Conservation (phyloP, 2,113 vertebrate genomes). For the Nothocercus julius region DNA sequence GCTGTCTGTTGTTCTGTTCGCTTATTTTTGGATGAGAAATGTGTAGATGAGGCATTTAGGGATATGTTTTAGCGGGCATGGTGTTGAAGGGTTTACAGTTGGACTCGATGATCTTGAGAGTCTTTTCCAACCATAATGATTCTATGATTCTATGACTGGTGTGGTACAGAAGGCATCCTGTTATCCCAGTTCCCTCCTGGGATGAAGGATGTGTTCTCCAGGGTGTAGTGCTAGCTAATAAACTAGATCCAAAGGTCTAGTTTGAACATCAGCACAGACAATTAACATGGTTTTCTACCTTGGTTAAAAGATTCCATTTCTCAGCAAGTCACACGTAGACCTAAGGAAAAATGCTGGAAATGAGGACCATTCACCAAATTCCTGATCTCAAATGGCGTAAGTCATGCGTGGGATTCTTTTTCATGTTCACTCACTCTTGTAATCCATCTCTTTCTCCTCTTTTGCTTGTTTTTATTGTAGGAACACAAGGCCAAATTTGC, state of each 20-base stretch:
- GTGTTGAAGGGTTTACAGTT: no score
- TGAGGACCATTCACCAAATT: neutral
- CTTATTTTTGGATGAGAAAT: slow-evolving; percentile 34
- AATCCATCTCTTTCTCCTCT: slow-evolving; percentile 22
- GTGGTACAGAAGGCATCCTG: neutral
- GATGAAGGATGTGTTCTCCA: neutral
- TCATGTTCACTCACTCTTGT: neutral
- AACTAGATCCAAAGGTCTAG: neutral
- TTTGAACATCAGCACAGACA: neutral
- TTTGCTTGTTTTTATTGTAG: neutral
- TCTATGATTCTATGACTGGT: neutral
- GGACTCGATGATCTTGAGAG: no score
- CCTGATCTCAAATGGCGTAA: neutral
- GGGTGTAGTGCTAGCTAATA: neutral
- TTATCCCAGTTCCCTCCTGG: neutral
- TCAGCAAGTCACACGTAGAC: neutral
- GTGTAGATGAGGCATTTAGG: no score
- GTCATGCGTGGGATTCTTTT: neutral
- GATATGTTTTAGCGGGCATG: no score
- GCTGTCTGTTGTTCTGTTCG: slow-evolving; percentile 27
- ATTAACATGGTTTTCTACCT: neutral
- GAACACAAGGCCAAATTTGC: neutral
- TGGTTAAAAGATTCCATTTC: neutral
- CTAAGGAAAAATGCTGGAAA: neutral
- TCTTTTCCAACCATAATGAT: no score